Conservation (phyloP, 2,113 vertebrate species). For the Neolamprologus brichardi region DNA sequence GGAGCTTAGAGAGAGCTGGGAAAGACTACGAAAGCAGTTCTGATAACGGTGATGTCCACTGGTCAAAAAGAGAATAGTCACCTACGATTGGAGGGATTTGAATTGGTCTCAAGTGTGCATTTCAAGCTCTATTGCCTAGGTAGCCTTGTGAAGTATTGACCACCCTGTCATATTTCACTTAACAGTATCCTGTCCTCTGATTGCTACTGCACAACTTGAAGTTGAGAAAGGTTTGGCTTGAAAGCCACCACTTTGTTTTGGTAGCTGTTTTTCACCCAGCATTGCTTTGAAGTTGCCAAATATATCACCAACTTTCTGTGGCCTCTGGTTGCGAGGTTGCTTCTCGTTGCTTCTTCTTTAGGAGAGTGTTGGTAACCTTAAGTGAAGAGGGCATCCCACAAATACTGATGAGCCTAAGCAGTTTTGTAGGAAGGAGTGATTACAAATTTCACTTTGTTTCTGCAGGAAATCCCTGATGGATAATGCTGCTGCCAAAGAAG, state of each 20-base stretch:
- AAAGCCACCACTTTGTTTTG: not conserved
- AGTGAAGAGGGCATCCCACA: not conserved
- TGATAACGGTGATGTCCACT: not conserved
- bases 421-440: not conserved
- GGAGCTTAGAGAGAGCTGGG: not conserved
- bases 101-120: not conserved
- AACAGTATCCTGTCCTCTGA: not conserved
- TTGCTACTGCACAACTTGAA: not conserved
- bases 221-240: not conserved
- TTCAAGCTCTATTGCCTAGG: not conserved
- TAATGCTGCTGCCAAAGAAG: not conserved
- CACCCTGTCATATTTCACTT: not conserved
- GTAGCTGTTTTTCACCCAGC: not conserved
- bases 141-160: not conserved
- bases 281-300: not conserved
- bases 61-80: not conserved
- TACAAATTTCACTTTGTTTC: not conserved
- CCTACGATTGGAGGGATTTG: not conserved
- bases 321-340: not conserved
- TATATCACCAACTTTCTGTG: not conserved
- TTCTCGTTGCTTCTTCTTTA: not conserved
- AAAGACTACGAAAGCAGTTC: not conserved
- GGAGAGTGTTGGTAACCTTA: not conserved
- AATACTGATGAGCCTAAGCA: not conserved
- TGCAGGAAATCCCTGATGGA: not conserved